Base-by-base conservation (phyloP, 2,888 invertebrate genomes). In the Agrochola lychnidis region DNA sequence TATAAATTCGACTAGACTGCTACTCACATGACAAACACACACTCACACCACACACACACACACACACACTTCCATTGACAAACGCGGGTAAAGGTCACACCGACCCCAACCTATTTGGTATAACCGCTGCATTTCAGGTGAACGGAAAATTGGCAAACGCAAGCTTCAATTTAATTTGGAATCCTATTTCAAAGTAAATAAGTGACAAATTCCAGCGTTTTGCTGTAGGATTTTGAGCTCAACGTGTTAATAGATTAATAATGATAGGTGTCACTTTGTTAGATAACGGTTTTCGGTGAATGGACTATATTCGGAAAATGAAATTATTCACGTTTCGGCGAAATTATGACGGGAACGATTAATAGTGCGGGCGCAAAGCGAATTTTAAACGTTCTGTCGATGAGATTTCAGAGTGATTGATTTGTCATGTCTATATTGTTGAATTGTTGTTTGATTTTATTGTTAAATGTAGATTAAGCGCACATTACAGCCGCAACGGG, bases 281-380 rank as follows among this genome's bases (percentile, higher is more conserved):
- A 66, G 75, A 40, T 62, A 74, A 62, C 45, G 45, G 42, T 2
- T 56, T 81, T 45, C 45, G 19, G 45, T 74, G 53, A 78, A 73
- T 81, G 45, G 59, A 73, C 36, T 66, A 73, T 61, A 56, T 61
- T 74, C 22, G 59, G 53, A 56, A 48, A 73, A 45, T 19, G 64
- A 73, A 45, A 77, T 79, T 45, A 66, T 73, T 73, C 36, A 80
- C 25, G 81, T 66, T 80, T 25, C 73, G n/a, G 10, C 25, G 19
- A 48, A 73, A 64, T 72, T 51, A 57, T 53, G 57, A 70, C n/a
- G 0, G 51, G 36, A 48, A 25, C 64, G 45, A 66, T 81, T 73
- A 42, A 80, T 57, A 48, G 62, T 72, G 40, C 14, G 16, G 19
- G 5, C 16, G n/a, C 22, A 56, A 80, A 77, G 73, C 40, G 12